Evolutionary conservation across 2,113 vertebrate species (phyloP).

Genomic region (Meles meles): DNA sequence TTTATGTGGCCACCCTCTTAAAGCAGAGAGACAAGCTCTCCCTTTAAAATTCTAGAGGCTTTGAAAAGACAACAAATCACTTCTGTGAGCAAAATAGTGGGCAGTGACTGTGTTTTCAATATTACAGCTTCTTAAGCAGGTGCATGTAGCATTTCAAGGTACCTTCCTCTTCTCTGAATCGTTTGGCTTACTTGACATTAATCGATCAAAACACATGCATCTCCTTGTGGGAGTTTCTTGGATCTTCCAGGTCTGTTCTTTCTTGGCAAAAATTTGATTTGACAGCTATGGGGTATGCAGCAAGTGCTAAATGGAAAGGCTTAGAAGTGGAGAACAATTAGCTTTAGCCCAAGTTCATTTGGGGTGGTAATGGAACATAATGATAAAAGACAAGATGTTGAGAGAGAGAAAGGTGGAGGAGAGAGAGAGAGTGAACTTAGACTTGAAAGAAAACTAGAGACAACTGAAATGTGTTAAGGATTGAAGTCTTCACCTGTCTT

Average conservation of each 20-base stretch:
- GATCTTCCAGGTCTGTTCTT: conserved; percentile 45
- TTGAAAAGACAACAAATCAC: conserved; percentile 33
- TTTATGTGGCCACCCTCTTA: not conserved
- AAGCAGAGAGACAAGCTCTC: not conserved
- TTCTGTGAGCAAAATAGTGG: conserved; percentile 51
- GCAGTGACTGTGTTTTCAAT: conserved; percentile 54
- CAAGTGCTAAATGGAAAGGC: not conserved
- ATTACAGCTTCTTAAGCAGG: conserved; percentile 40
- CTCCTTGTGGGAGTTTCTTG: not conserved
- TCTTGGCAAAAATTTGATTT: conserved; percentile 1
- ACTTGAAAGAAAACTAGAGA: conserved; percentile 57
- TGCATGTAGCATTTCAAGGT: conserved; percentile 51
- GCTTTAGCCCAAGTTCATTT: conserved; percentile 41
- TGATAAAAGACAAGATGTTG: conserved; percentile 66
- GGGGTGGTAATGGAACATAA: conserved; percentile 29
- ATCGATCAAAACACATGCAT: conserved; percentile 33
- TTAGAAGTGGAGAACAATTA: not conserved
- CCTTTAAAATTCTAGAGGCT: not conserved
- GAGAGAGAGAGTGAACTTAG: not conserved
- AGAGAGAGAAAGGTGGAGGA: not conserved
- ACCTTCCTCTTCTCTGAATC: conserved; percentile 54
- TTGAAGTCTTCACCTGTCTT: conserved; percentile 70
- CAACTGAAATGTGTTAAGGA: conserved; percentile 62
- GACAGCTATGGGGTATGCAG: not conserved
- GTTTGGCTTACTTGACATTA: conserved; percentile 39